A percentile compares a stretch with the other conserved stretches of the same genome.
phyloP scores from a whole-genome alignment of 64 coral and sea anemone species.

The Orbicella faveolata region DNA sequence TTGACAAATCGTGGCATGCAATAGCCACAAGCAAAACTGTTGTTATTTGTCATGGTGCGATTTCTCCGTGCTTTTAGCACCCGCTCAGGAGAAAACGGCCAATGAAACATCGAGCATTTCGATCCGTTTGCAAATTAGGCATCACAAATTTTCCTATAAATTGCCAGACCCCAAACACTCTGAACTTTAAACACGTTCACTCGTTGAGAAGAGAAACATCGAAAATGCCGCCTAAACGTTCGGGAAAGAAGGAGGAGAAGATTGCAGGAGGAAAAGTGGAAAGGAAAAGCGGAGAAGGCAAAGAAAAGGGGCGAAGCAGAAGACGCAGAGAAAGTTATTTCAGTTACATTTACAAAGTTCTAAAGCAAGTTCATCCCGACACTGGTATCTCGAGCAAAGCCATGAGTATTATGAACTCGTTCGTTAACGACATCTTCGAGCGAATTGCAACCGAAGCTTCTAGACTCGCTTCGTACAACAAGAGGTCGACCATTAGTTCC shows the following conservation, averaged over 20 bases:
- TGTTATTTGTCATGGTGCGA: neutral
- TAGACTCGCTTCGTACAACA: slow-evolving; percentile 9
- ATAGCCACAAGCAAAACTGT: neutral
- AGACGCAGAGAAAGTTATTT: slow-evolving; percentile 3
- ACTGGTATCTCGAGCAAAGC: slow-evolving; percentile 34
- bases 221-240: slow-evolving; percentile 21
- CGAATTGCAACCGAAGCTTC: slow-evolving; percentile 35
- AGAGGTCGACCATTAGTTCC: slow-evolving; percentile 24
- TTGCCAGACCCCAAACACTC: neutral
- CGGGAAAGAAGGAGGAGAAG: neutral
- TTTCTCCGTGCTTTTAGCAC: neutral
- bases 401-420: slow-evolving; percentile 41
- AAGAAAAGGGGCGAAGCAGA: neutral
- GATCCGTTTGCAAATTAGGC: slow-evolving; percentile 31
- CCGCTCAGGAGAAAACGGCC: neutral
- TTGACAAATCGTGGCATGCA: neutral
- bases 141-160: slow-evolving; percentile 10
- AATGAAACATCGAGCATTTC: slow-evolving; percentile 10
- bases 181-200: neutral
- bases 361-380: slow-evolving; percentile 42
- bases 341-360: slow-evolving; percentile 43
- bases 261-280: neutral
- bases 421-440: slow-evolving; percentile 45
- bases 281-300: neutral
- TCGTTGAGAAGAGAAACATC: neutral